Conservation (phyloP, 2,113 vertebrate genomes). For the Melanocharis versteri region DNA sequence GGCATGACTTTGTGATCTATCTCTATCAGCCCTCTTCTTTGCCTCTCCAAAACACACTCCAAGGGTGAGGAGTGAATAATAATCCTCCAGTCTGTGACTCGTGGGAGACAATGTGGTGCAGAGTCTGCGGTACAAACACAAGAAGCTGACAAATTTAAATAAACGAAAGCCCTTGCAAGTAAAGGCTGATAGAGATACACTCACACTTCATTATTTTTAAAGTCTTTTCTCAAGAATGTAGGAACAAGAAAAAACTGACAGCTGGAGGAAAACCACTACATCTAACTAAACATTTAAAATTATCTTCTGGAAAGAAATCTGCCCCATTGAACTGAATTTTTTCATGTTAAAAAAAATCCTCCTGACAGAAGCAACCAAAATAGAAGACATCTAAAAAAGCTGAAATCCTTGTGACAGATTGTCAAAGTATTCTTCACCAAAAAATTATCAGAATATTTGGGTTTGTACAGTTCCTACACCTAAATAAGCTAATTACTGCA, state of each 20-base stretch:
- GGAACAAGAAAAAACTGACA: constrained; percentile 40
- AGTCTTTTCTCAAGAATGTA: constrained; percentile 37
- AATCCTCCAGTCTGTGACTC: not conserved
- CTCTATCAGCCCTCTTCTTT: not conserved
- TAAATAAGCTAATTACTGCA: not conserved
- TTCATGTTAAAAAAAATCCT: not conserved
- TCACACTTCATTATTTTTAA: constrained; percentile 61
- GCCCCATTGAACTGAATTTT: constrained; percentile 24
- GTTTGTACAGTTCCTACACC: not conserved
- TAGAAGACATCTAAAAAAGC: constrained; percentile 1
- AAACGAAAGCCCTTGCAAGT: constrained; percentile 26
- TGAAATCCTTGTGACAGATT: constrained; percentile 4
- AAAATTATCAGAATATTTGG: not conserved
- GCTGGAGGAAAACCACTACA: constrained; percentile 42
- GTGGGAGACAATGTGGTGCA: not conserved
- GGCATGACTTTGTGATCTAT: not conserved
- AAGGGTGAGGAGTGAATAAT: not conserved
- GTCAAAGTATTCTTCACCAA: not conserved
- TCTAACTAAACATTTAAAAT: constrained; percentile 29
- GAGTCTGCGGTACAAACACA: not conserved
- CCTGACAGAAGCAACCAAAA: constrained; percentile 28
- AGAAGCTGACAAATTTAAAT: constrained; percentile 31
- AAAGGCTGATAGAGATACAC: not conserved
- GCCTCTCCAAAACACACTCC: not conserved
- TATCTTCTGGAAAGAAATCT: constrained; percentile 53